Evolutionary conservation across 2,888 invertebrate species (phyloP), one percentile per base, ranked within the genome.

Genomic region (Dryadula phaetusa): DNA sequence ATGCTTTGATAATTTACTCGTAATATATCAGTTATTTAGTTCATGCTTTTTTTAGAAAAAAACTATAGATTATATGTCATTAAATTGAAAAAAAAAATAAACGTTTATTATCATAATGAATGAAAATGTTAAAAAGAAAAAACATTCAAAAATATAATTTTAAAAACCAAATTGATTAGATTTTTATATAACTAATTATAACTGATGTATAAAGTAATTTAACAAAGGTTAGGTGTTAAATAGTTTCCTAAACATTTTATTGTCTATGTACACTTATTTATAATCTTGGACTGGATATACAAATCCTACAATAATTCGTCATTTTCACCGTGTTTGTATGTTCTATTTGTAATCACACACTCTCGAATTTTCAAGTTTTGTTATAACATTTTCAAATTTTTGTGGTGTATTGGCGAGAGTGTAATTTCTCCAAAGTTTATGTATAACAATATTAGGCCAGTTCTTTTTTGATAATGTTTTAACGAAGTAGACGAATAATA

Each of bases 211-310:
- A 32, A 32, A 32, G 37, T 28, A 10, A 52, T 6, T 52, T 28
- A 52, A 52, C 52, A 52, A 52, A 8, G 10, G 4, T 16, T 16
- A 40, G 40, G 20, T 56, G 40, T 22, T 8, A 40, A 34, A 56
- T 18, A 37, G n/a, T 3, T 40, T n/a, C 22, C 4, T 16, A 44
- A 32, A 60, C n/a, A 4, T 72, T 71, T 88, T 88, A 90, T 88
- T 88, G 88, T 89, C 89, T 90, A 88, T 86, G 71, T 87, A 88
- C 86, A 88, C 73, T 69, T 82, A 82, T 76, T 76, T 76, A 80
- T 80, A 54, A 81, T 70, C 72, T 83, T 83, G 82, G 84, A 85
- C 84, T 79, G 83, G 79, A 73, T 73, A 73, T 66, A 22, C 20
- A 56, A 61, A 65, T 67, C 64, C 62, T 16, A 58, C 49, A 18